Conservation (phyloP, 1,140 invertebrate species). For the Solenopsis invicta region DNA sequence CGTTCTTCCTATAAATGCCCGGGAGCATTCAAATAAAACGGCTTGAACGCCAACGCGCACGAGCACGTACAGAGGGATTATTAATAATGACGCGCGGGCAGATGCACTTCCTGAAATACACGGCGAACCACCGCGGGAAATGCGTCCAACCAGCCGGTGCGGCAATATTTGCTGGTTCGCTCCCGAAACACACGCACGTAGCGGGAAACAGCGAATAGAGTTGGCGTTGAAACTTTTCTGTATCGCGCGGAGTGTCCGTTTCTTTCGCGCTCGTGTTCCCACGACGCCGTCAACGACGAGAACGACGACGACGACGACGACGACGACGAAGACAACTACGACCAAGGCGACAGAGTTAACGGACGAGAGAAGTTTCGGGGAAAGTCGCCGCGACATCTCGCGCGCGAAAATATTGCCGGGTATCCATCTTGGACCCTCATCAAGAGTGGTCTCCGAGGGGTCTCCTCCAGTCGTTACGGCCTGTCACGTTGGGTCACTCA, state of each 20-base stretch:
- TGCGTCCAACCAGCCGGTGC: conserved; percentile 14
- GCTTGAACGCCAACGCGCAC: conserved; percentile 29
- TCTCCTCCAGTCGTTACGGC: conserved; percentile 81
- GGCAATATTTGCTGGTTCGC: conserved; percentile 17
- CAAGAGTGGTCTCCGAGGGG: conserved; percentile 80
- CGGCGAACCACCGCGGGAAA: conserved; percentile 27
- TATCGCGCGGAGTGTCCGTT: neutral
- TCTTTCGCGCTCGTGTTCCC: conserved; percentile 9
- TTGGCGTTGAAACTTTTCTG: conserved; percentile 35
- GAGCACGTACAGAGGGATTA: conserved; percentile 34
- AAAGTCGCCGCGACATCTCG: conserved; percentile 70
- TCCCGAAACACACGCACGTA: conserved; percentile 45
- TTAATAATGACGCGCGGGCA: conserved; percentile 47
- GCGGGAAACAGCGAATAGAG: conserved; percentile 16
- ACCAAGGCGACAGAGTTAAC: neutral
- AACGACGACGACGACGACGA: neutral
- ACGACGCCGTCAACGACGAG: neutral
- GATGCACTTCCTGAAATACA: conserved; percentile 41
- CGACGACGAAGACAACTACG: neutral
- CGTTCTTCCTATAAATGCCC: conserved; percentile 25
- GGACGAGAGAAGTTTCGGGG: conserved; percentile 63
- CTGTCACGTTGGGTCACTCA: conserved; percentile 79
- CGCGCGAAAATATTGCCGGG: conserved; percentile 79
- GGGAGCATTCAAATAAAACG: conserved; percentile 48
- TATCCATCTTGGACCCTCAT: conserved; percentile 85